Percentiles rank a stretch among this genome's conserved stretches.
These are phyloP conservation scores for Temnopleurus reevesii DNA, from an alignment of 53 echinoderm and acorn worm species.

Conservation along the genomic window DNA sequence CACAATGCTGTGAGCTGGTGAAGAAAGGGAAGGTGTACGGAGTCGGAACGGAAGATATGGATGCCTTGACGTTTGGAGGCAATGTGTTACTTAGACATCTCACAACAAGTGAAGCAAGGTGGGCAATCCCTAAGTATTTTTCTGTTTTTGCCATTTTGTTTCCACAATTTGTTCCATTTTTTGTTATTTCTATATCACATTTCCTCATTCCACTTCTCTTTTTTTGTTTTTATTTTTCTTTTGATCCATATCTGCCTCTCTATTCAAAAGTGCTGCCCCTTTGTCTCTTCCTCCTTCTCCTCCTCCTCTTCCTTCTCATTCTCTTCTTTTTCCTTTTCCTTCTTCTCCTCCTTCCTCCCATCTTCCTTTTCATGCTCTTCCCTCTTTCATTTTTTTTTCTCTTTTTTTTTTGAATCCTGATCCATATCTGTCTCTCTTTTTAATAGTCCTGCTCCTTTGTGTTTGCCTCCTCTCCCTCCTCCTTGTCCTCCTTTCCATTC, in stretches of 20 bases:
- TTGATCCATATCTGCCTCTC: neutral
- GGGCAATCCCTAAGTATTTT: neutral
- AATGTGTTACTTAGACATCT: constrained; percentile 88
- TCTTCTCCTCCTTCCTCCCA: neutral
- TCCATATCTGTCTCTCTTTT: too few relatives aligned
- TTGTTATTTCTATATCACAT: neutral
- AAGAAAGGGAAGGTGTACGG: constrained; percentile 92
- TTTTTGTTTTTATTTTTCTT: neutral
- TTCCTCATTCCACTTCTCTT: neutral
- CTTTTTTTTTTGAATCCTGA: too few relatives aligned
- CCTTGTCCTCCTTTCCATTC: too few relatives aligned
- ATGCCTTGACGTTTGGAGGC: constrained; percentile 91
- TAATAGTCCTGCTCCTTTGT: too few relatives aligned
- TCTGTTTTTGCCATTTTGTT: neutral
- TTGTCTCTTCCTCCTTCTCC: neutral
- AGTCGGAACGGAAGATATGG: constrained; percentile 98
- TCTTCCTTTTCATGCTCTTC: too few relatives aligned
- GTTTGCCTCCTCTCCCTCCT: too few relatives aligned
- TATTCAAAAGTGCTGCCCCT: neutral
- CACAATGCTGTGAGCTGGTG: constrained; percentile 91
- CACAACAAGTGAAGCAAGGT: constrained; percentile 96
- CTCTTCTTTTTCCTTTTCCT: neutral
- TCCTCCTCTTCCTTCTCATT: neutral
- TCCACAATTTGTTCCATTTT: neutral
- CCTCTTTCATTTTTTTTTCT: neutral